A percentile compares a stretch with the other conserved stretches of the same genome.
Evolutionary conservation across 1,140 invertebrate genomes (phyloP).

Genomic region (Zophobas atratus): DNA sequence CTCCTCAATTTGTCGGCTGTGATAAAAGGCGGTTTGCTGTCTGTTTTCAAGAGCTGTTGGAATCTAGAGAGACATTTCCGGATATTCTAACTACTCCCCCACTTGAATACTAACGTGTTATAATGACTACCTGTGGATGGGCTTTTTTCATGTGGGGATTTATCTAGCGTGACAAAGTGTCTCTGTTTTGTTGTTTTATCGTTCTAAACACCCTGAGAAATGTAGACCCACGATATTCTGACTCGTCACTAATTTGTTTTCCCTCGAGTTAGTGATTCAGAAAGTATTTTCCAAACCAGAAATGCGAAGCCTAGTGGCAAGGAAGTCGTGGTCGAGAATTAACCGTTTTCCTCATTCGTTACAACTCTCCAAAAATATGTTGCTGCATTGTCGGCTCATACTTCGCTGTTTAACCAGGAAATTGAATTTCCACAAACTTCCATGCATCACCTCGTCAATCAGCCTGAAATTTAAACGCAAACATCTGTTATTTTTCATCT

Average conservation of each 20-base stretch:
- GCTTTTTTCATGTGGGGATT: slow-evolving; percentile 32
- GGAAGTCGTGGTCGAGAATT: background rate
- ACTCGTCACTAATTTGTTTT: background rate
- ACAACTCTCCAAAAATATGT: background rate
- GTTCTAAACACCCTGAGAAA: background rate
- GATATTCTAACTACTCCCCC: slow-evolving; percentile 50
- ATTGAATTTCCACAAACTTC: slow-evolving; percentile 42
- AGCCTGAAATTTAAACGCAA: slow-evolving; percentile 45
- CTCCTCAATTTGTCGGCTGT: slow-evolving; percentile 16
- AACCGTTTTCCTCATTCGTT: background rate
- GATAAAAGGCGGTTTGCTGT: slow-evolving; percentile 1
- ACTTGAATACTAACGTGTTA: slow-evolving; percentile 56
- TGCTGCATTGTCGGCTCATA: background rate
- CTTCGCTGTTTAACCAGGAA: slow-evolving; percentile 8
- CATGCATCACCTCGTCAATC: slow-evolving; percentile 23
- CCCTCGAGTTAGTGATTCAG: no score
- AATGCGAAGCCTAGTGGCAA: background rate
- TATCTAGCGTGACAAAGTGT: slow-evolving; percentile 47
- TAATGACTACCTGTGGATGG: slow-evolving; percentile 54
- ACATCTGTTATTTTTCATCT: slow-evolving; percentile 50
- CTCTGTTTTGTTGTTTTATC: slow-evolving; percentile 32
- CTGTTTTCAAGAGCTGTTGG: slow-evolving; percentile 40
- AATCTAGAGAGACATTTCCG: slow-evolving; percentile 54
- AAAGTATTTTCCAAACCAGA: background rate
- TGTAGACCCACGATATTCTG: background rate